Base-by-base conservation (phyloP, 2,113 vertebrate genomes). In the Cololabis saira region DNA sequence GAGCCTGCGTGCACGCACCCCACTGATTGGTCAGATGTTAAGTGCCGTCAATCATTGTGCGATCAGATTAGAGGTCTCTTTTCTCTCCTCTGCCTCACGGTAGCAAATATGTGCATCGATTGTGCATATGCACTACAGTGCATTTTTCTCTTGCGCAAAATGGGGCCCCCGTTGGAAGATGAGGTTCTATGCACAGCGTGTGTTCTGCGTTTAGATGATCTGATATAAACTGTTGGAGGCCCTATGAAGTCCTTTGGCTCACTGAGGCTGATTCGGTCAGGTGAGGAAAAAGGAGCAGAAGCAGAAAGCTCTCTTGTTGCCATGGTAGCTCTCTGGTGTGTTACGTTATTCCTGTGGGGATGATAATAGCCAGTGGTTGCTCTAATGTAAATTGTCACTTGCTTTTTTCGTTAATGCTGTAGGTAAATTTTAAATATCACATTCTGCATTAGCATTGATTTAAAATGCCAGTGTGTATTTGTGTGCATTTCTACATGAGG, bases 261-360 rank as follows among this genome's bases (percentile, higher is more conserved):
- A 18, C 10, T 47, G 1, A 68, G 51, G 42, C 12, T 24, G 18
- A 70, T 44, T 17, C 37, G 16, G 17, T 12, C 21, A 24, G 42
- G 60, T 61, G 48, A 67, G 33, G 61, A 56, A 27, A 66, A 9
- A 21, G 40, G 56, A 51, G 22, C 50, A 48, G 37, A 41, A 59
- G 10, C 44, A 18, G 12, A 37, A 37, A 37, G 10, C 33, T 37
- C 19, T 56, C 24, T 15, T 40, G 24, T 45, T 52, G 61, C 21
- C 16, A 18, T 10, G 42, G 19, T 47, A 18, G 16, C 37, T n/a
- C 24, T 52, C 24, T 60, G 42, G 11, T 41, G 3, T 71, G 3
- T 71, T 60, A 48, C 60, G 15, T 49, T 3, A 3, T 15, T 54
- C 24, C 58, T 57, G 22, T 41, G 14, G 50, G 27, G 12, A 17